These are phyloP conservation scores for Drosophila gaucha DNA, from an alignment of 2,888 invertebrate genomes.

Conservation along the genomic window DNA sequence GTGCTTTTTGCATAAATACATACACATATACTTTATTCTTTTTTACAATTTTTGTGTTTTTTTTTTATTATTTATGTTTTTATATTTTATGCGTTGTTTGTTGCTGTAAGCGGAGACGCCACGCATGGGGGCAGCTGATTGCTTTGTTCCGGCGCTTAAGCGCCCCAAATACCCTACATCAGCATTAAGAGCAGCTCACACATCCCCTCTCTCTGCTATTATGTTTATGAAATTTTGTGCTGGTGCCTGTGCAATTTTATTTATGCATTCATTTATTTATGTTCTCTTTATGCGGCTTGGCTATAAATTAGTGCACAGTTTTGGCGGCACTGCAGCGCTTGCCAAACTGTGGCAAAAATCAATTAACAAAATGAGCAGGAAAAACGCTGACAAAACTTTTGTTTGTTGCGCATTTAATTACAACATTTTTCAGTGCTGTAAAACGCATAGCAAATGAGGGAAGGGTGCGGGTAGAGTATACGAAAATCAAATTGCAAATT, in stretches of 20 bases:
- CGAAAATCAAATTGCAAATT: conserved; percentile 51
- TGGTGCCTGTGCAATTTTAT: conserved; percentile 44
- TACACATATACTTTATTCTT: conserved; percentile 14
- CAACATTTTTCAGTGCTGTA: conserved; percentile 16
- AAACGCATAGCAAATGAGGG: not conserved
- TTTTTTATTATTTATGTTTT: conserved; percentile 13
- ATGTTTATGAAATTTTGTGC: conserved; percentile 43
- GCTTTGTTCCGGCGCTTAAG: conserved; percentile 77
- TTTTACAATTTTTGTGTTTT: conserved; percentile 27
- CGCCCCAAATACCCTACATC: conserved; percentile 44
- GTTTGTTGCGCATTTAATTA: conserved; percentile 44
- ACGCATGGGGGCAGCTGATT: conserved; percentile 68
- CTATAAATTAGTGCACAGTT: conserved; percentile 53
- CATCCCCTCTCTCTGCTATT: conserved; percentile 37
- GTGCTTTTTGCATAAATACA: conserved; percentile 34
- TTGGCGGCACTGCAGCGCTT: conserved; percentile 28
- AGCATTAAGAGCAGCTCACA: conserved; percentile 10
- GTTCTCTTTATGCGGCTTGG: conserved; percentile 20
- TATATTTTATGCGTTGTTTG: conserved; percentile 59
- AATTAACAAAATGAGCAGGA: conserved; percentile 35
- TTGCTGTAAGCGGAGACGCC: conserved; percentile 43
- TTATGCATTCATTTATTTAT: conserved; percentile 51
- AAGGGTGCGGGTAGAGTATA: not conserved
- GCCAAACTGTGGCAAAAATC: conserved; percentile 39
- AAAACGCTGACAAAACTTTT: conserved; percentile 37